Evolutionary conservation across 2,797 vertebrate species (phyloP).

Genomic region (Lepilemur ruficaudatus): DNA sequence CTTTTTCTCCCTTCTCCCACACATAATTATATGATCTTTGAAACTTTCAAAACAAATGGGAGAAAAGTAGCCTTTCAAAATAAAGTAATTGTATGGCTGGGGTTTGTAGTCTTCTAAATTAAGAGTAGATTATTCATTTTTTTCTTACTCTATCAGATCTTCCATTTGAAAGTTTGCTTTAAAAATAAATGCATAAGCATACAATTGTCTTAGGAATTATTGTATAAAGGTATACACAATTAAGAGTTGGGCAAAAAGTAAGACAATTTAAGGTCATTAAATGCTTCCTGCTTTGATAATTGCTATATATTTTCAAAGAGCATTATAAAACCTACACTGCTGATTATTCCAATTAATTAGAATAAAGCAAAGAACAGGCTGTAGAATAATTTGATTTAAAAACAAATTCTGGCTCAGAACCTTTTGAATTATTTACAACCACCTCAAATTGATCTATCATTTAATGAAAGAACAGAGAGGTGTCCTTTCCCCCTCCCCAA

Average conservation of each 20-base stretch:
- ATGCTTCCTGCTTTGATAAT: slow-evolving; percentile 11
- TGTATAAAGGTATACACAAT: not conserved
- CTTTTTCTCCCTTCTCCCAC: slow-evolving; percentile 44
- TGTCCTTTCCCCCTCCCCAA: not conserved
- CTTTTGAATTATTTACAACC: slow-evolving; percentile 56
- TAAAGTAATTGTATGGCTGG: slow-evolving; percentile 51
- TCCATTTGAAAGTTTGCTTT: not conserved
- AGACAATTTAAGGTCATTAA: not conserved
- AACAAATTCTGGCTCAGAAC: not conserved
- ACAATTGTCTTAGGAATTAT: not conserved
- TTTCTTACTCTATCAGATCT: not conserved
- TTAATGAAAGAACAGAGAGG: not conserved
- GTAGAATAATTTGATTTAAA: slow-evolving; percentile 16
- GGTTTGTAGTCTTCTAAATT: slow-evolving; percentile 24
- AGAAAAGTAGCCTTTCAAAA: slow-evolving; percentile 65
- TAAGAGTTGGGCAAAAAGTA: not conserved
- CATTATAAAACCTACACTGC: not conserved
- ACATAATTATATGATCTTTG: slow-evolving; percentile 53
- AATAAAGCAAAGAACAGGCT: not conserved
- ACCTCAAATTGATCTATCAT: not conserved
- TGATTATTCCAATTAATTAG: slow-evolving; percentile 43
- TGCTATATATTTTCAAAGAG: not conserved
- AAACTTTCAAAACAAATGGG: slow-evolving; percentile 67
- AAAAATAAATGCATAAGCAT: slow-evolving; percentile 7
- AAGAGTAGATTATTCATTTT: slow-evolving; percentile 2